These are phyloP conservation scores for Orthonevra nobilis DNA, from an alignment of 2,888 invertebrate species.

Conservation along the genomic window DNA sequence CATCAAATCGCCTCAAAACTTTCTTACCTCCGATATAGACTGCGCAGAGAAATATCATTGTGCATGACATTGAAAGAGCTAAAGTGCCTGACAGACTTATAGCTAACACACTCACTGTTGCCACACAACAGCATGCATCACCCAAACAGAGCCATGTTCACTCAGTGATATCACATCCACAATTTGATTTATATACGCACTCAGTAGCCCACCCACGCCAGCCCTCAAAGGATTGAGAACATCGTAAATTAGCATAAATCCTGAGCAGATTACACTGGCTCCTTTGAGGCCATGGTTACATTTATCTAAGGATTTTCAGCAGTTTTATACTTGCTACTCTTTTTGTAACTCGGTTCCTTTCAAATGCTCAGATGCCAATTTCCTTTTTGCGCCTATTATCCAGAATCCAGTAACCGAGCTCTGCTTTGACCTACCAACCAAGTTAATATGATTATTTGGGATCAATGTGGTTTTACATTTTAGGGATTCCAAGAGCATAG, in stretches of 20 bases:
- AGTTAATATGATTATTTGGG: slow-evolving; percentile 57
- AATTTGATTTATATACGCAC: slow-evolving; percentile 52
- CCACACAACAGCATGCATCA: background rate
- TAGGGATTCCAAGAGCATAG: slow-evolving; percentile 37
- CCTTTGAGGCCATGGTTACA: slow-evolving; percentile 37
- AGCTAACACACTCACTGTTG: slow-evolving; percentile 5
- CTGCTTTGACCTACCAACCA: slow-evolving; percentile 50
- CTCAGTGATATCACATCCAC: slow-evolving; percentile 30
- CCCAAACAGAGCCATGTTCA: slow-evolving; percentile 12
- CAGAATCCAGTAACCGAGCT: slow-evolving; percentile 50
- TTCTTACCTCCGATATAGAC: background rate
- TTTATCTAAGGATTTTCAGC: slow-evolving; percentile 42
- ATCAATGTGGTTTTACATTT: slow-evolving; percentile 59
- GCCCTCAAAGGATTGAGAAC: slow-evolving; percentile 24
- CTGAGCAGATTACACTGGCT: slow-evolving; percentile 35
- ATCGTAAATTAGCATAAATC: slow-evolving; percentile 62
- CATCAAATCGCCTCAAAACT: background rate
- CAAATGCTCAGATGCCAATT: slow-evolving; percentile 41
- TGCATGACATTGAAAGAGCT: background rate
- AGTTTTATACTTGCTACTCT: background rate
- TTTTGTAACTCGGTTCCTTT: too few species aligned
- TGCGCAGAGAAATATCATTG: background rate
- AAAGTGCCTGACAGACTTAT: background rate
- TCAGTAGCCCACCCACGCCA: background rate
- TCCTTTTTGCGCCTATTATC: slow-evolving; percentile 45